Evolutionary conservation across 2,888 invertebrate species (phyloP).

Genomic region (Hylaea fasciaria): DNA sequence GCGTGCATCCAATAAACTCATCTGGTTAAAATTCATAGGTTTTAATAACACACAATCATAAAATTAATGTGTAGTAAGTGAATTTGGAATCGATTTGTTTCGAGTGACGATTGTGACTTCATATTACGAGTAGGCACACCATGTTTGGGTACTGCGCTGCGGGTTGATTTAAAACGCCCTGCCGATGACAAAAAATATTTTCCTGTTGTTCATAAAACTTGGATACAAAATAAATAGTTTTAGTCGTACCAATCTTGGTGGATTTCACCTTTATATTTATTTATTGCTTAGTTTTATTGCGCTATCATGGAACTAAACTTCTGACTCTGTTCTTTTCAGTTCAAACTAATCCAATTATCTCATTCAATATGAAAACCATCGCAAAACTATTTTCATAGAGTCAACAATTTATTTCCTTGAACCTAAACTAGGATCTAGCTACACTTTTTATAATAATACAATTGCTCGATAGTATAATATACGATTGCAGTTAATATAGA

Average conservation of each 20-base stretch:
- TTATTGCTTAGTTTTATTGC: background rate
- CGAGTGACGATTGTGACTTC: no score
- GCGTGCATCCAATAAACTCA: no score
- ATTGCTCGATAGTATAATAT: background rate
- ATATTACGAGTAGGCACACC: no score
- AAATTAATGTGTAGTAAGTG: no score
- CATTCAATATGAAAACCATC: background rate
- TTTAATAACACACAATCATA: no score
- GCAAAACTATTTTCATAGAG: background rate
- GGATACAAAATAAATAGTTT: no score
- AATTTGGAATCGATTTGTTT: no score
- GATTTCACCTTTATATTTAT: background rate
- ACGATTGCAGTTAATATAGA: background rate
- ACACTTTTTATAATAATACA: background rate
- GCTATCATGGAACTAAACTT: slow-evolving; percentile 3
- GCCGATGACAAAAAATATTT: no score
- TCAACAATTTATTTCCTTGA: slow-evolving; percentile 5
- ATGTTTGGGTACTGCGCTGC: no score
- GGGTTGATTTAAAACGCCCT: no score
- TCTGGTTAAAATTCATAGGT: no score
- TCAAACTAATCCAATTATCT: background rate
- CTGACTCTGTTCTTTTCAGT: background rate
- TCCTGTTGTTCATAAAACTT: no score
- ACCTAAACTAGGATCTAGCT: background rate
- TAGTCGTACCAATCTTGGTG: background rate